Evolutionary conservation across 2,888 invertebrate genomes (phyloP), one percentile per base, ranked within the genome.

Genomic region (Empis livida): DNA sequence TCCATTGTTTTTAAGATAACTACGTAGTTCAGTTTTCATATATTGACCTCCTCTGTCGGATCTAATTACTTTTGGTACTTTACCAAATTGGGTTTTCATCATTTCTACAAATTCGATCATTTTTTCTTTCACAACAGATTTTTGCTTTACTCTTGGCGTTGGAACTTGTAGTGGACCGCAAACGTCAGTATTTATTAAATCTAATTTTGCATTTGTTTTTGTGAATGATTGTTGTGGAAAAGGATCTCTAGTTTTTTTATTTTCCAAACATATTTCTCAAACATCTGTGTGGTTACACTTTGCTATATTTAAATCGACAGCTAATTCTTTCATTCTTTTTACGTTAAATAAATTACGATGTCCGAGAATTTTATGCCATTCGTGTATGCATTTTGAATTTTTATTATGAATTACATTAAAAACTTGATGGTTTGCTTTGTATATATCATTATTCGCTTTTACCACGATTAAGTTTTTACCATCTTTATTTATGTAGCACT

Each of bases 91-190:
- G 35, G 45, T 54, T 32, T 45, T 42, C 10, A 35, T 17, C 14
- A 52, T 17, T 35, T n/a, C 20, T 5, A 47, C 20, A 31, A 20
- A 50, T 15, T 16, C 10, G 10, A 41, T 31, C 6, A 51, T 42
- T 38, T 27, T 38, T 43, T 42, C 42, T 17, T 44, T 30, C 15
- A 50, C 50, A n/a, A 53, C 49, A 11, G 27, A 45, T 43, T 45
- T 44, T 5, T 44, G 10, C 10, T 35, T 23, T 4, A 60, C 13
- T 17, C 57, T 47, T 14, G 51, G 51, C 1, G 58, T 56, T 3
- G 16, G 13, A 5, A 54, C 55, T 40, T 54, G 53, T 56, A 61
- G 58, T 1, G 62, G 58, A 2, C 61, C 61, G 37, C 60, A 62
- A 10, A 64, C 47, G 42, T 61, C 59, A 1, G 54, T 55, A 45